Conservation (phyloP, 2,888 invertebrate species). For the Conistra vaccinii region DNA sequence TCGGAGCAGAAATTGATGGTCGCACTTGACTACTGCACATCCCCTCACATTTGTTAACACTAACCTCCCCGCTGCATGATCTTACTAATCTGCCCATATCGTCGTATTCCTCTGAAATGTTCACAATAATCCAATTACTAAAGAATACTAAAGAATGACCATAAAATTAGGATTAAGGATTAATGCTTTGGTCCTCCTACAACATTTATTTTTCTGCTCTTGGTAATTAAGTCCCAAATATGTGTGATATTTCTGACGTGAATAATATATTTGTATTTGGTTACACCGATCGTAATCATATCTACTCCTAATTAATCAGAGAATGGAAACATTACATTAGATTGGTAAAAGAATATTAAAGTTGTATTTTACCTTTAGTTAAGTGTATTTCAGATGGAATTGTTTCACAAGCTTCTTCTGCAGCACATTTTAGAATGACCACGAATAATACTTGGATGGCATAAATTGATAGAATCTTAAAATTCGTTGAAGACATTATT, state of each 20-base stretch:
- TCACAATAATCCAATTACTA: not conserved
- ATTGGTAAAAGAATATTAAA: not conserved
- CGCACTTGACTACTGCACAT: conserved; percentile 97
- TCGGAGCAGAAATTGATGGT: conserved; percentile 96
- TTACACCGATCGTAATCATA: not conserved
- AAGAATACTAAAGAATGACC: not conserved
- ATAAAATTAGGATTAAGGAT: not conserved
- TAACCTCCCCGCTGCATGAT: conserved; percentile 97
- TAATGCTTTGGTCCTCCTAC: not conserved
- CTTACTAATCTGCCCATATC: conserved; percentile 95
- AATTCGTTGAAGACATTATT: conserved; percentile 60
- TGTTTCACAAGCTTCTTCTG: conserved; percentile 96
- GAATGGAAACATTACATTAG: conserved; percentile 9
- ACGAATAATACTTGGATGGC: conserved; percentile 62
- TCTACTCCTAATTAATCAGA: not conserved
- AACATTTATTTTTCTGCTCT: not conserved
- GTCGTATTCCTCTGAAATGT: conserved; percentile 95
- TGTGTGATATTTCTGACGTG: not conserved
- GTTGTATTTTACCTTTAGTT: conserved; percentile 92
- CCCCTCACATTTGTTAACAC: conserved; percentile 98
- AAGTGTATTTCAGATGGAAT: conserved; percentile 96
- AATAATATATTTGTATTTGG: not conserved
- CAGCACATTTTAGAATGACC: conserved; percentile 67
- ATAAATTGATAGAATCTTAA: conserved; percentile 59
- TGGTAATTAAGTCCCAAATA: not conserved